Evolutionary conservation across 2,113 vertebrate genomes (phyloP), one percentile per base, ranked within the genome.

Genomic region (Maccullochella peelii): DNA sequence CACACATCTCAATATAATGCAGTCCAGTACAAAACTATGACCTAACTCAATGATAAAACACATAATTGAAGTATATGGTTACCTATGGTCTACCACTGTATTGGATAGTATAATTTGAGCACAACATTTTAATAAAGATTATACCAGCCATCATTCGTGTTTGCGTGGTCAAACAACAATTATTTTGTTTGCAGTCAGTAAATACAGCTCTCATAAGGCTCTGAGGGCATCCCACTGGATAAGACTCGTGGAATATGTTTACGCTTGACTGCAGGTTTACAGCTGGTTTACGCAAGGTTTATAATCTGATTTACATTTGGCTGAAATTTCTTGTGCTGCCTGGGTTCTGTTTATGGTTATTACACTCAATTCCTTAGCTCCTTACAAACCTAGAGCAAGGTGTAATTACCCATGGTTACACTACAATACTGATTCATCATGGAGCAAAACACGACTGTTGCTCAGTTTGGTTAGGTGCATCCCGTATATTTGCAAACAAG

Each of bases 251-350:
- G 27, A 59, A 68, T 5, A 12, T 82, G 50, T 75, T 63, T 47
- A 47, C 21, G 70, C 15, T 58, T 59, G 65, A 66, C 55, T 58
- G 12, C 57, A n/a, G 42, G 50, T 82, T 74, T 69, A 70, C 33
- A 74, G 21, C 25, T 58, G 42, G 38, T 76, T 66, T 83, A 54
- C 47, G 78, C 23, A 69, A 36, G 77, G 18, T 84, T 84, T 49
- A 77, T 25, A 15, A 11, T 52, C 59, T 44, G n/a, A 79, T 80
- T 80, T 73, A 67, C 25, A 50, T 79, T 75, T n/a, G 30, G 66
- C 54, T 72, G 68, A 70, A 73, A 59, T 59, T 8, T 63, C 52
- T 72, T 52, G 30, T 50, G 69, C 82, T 76, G 65, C 40, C 25
- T 58, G 27, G 38, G 3, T 62, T 67, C n/a, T 74, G 50, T 65